These are phyloP conservation scores for Caenorhabditis sp. DNA, from an alignment of 2,888 invertebrate genomes.

Conservation along the genomic window DNA sequence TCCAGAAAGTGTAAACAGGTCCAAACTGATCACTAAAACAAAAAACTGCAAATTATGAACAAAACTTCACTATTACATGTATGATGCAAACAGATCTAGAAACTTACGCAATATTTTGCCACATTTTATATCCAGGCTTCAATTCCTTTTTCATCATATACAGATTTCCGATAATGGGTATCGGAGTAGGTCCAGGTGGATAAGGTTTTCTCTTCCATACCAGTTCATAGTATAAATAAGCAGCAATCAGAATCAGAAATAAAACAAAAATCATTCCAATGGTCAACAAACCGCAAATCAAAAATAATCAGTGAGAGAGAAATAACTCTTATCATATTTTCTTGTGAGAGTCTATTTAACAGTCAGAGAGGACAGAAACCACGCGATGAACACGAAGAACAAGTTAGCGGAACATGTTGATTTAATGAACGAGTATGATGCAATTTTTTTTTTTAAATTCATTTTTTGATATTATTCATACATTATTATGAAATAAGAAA, in stretches of 20 bases:
- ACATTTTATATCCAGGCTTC: conserved; percentile 37
- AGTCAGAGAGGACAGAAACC: too few species aligned
- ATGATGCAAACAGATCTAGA: too few species aligned
- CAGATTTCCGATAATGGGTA: conserved; percentile 34
- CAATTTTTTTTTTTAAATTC: too few species aligned
- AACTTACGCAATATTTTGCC: conserved; percentile 19
- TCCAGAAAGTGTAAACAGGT: conserved; percentile 40
- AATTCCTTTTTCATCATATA: conserved; percentile 18
- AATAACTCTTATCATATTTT: too few species aligned
- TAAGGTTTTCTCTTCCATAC: conserved; percentile 35
- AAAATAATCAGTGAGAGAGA: too few species aligned
- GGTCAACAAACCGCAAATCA: not conserved
- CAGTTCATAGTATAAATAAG: conserved; percentile 13
- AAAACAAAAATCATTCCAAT: not conserved
- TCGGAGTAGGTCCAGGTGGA: conserved; percentile 40
- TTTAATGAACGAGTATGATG: too few species aligned
- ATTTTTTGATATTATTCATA: too few species aligned
- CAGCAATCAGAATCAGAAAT: not conserved
- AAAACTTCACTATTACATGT: too few species aligned
- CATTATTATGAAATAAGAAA: too few species aligned
- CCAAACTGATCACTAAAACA: conserved; percentile 27
- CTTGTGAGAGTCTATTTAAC: too few species aligned
- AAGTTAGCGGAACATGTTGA: too few species aligned
- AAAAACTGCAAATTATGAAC: not conserved
- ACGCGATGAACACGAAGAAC: too few species aligned